Conservation (phyloP, 2,797 vertebrate species). For the Pampus argenteus region DNA sequence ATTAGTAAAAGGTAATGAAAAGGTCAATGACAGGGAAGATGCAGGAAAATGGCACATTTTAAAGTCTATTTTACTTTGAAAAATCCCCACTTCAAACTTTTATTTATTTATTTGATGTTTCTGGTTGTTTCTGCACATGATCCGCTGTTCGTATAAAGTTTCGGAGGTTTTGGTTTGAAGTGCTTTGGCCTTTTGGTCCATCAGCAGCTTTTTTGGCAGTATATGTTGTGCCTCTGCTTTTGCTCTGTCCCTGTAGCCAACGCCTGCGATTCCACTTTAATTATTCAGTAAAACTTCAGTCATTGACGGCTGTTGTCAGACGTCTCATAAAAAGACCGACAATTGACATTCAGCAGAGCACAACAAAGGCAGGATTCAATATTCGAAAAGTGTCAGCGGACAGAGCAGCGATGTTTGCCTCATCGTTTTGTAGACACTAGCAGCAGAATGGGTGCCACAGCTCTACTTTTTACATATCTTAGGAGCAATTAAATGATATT, state of each 20-base stretch:
- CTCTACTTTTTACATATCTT: no score
- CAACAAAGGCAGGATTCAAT: slow-evolving; percentile 66
- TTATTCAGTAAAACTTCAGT: slow-evolving; percentile 65
- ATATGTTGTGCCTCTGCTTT: slow-evolving; percentile 15
- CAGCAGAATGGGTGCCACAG: not conserved
- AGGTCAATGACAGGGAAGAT: not conserved
- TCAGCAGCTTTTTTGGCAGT: slow-evolving; percentile 8
- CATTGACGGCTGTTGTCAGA: slow-evolving; percentile 51
- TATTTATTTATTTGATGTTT: no score
- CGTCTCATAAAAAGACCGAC: slow-evolving; percentile 57
- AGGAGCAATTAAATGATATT: no score
- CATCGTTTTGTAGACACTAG: slow-evolving; percentile 19
- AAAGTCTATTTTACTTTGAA: slow-evolving; percentile 8
- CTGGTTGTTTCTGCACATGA: not conserved
- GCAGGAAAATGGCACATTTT: not conserved
- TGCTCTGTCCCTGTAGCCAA: slow-evolving; percentile 1
- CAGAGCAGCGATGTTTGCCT: slow-evolving; percentile 29
- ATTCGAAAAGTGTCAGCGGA: slow-evolving; percentile 55
- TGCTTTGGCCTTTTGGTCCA: not conserved
- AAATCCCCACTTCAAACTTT: not conserved
- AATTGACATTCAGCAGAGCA: slow-evolving; percentile 60
- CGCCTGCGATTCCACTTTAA: slow-evolving; percentile 40
- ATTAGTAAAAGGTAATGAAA: slow-evolving; percentile 13
- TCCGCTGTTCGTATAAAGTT: slow-evolving; percentile 7
- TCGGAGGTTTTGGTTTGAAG: slow-evolving; percentile 14